A percentile compares a stretch with the other conserved stretches of the same genome.
phyloP scores from a whole-genome alignment of 2,888 invertebrate genomes.

The Buathra laborator region DNA sequence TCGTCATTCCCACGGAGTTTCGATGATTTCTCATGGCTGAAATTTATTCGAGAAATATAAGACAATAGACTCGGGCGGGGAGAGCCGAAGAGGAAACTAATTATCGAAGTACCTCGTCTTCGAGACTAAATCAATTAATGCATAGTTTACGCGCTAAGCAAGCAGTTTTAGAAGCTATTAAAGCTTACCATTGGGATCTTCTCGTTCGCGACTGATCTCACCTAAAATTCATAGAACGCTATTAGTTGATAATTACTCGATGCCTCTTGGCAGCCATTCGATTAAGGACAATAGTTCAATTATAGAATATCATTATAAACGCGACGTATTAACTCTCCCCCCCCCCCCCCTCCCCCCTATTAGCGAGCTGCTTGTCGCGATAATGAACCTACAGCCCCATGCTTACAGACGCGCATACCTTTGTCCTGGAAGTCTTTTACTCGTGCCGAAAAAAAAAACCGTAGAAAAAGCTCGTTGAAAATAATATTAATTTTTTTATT shows the following conservation, averaged over 20 bases:
- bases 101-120: not conserved
- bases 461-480: not conserved
- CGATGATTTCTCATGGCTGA: constrained; percentile 93
- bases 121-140: constrained; percentile 5
- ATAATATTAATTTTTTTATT: not conserved
- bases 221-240: constrained; percentile 82
- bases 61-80: not conserved
- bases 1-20: constrained; percentile 90
- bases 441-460: not conserved
- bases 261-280: constrained; percentile 67
- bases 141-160: constrained; percentile 18
- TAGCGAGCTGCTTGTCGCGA: not conserved
- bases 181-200: constrained; percentile 85
- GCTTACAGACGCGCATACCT: constrained; percentile 79
- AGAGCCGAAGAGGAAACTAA: not conserved
- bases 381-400: constrained; percentile 78
- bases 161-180: constrained; percentile 4
- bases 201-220: constrained; percentile 86
- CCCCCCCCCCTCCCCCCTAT: not conserved
- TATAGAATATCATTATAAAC: constrained; percentile 74
- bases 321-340: constrained; percentile 71
- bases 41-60: constrained; percentile 55
- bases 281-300: constrained; percentile 70
- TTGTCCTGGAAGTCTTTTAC: constrained; percentile 59
- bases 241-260: constrained; percentile 70